Evolutionary conservation across 2,888 invertebrate genomes (phyloP), one percentile per base, ranked within the genome.

Genomic region (Acleris holmiana): DNA sequence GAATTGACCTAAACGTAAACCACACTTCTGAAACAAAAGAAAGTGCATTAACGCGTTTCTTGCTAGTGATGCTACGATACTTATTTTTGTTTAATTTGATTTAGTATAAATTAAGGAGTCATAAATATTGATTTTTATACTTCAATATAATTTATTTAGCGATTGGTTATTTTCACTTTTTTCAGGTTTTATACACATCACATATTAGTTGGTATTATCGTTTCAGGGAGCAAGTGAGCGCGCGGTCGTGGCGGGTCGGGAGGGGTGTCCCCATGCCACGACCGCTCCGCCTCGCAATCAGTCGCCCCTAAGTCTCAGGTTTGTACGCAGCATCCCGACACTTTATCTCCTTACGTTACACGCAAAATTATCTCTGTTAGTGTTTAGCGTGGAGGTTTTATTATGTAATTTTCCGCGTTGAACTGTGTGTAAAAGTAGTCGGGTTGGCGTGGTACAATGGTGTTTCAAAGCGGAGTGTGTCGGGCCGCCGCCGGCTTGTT

Each of bases 251-350:
- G 72, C 67, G 69, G 70, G 70, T 75, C 69, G 81, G 75, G 76
- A 77, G 71, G 77, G 78, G 79, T 55, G 69, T 60, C 77, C 84
- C 82, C 89, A 83, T 77, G 83, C 87, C 82, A 83, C 88, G 59
- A 67, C 68, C 74, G 77, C 77, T 79, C 74, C 79, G 69, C 70
- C 68, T 67, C 76, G 80, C 82, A 85, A 84, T 85, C 89, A 91
- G 91, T 91, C 85, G 91, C 85, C 89, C 86, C 86, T 78, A 85
- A 89, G 91, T 89, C 90, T 86, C 87, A 89, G 89, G 88, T 89
- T 90, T 85, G 90, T 82, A 80, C 90, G 81, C 89, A 91, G 89
- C 90, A 90, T 90, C 87, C 85, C 79, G 74, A 74, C 78, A 71
- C 73, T 79, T 81, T 80, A 80, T 76, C 79, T 74, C 70, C 66